phyloP scores from a whole-genome alignment of 2,113 vertebrate species.

The Pedionomus torquatus region DNA sequence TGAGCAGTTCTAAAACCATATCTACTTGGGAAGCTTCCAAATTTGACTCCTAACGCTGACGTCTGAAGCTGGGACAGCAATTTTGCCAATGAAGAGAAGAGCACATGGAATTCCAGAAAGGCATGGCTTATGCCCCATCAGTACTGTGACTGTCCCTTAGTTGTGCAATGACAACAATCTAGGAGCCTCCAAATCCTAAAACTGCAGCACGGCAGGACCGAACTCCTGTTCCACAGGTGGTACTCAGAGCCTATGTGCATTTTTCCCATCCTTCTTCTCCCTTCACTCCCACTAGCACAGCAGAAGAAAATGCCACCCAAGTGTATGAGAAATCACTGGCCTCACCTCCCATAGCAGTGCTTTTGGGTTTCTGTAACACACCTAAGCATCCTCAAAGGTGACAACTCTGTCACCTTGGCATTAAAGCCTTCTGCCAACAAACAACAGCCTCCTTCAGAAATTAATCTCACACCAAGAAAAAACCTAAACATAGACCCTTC shows the following conservation, averaged over 20 bases:
- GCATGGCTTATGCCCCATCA: not conserved
- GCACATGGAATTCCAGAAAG: not conserved
- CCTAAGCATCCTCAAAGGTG: not conserved
- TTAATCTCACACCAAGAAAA: not conserved
- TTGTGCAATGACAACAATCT: not conserved
- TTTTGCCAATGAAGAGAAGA: not conserved
- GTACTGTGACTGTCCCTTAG: not conserved
- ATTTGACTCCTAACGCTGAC: not conserved
- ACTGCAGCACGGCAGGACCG: not conserved
- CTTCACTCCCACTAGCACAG: too few species aligned
- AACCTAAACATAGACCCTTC: not conserved
- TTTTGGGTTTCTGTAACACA: not conserved
- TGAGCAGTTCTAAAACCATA: not conserved
- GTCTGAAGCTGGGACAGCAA: not conserved
- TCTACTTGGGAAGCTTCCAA: not conserved
- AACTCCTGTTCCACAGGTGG: not conserved
- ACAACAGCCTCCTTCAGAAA: not conserved
- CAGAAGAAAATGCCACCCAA: not conserved
- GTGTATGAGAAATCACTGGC: not conserved
- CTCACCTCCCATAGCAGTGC: too few species aligned
- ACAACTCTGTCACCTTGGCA: not conserved
- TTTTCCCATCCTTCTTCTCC: not conserved
- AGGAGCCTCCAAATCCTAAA: not conserved
- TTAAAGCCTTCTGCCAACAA: not conserved
- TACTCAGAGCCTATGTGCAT: not conserved